These are phyloP conservation scores for Ecdyonurus torrentis DNA, from an alignment of 2,888 invertebrate genomes.

Conservation along the genomic window DNA sequence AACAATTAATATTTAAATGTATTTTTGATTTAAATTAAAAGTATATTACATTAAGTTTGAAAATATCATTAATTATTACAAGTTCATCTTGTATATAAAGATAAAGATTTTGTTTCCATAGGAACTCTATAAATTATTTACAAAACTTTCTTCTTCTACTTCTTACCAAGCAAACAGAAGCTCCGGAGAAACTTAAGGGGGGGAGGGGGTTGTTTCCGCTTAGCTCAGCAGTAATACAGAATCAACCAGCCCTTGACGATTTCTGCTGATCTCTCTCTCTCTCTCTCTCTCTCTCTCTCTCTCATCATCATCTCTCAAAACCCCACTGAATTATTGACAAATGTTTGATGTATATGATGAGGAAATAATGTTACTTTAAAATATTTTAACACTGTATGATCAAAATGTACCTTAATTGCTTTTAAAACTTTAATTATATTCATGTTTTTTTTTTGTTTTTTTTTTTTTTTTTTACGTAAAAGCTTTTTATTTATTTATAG, in stretches of 20 bases:
- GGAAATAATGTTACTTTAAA: neutral
- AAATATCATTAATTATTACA: neutral
- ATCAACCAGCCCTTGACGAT: neutral
- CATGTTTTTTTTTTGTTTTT: no score
- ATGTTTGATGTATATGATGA: neutral
- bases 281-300: neutral
- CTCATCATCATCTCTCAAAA: neutral
- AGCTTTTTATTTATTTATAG: no score
- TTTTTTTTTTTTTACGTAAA: no score
- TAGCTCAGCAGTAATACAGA: neutral
- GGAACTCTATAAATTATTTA: neutral
- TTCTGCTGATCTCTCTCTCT: neutral
- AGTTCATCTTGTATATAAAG: neutral
- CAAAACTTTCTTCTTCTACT: neutral
- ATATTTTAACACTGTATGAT: neutral
- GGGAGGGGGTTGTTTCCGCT: neutral
- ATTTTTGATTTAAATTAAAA: neutral
- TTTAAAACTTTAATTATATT: no score
- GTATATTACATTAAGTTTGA: neutral
- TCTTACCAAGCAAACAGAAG: neutral
- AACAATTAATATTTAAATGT: no score
- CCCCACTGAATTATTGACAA: neutral
- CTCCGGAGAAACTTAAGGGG: no score
- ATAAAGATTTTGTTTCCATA: neutral
- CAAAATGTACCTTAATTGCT: neutral